A percentile compares a stretch with the other conserved stretches of the same genome.
Evolutionary conservation across 2,888 invertebrate species (phyloP).

Genomic region (Neuroscelio doddi): DNA sequence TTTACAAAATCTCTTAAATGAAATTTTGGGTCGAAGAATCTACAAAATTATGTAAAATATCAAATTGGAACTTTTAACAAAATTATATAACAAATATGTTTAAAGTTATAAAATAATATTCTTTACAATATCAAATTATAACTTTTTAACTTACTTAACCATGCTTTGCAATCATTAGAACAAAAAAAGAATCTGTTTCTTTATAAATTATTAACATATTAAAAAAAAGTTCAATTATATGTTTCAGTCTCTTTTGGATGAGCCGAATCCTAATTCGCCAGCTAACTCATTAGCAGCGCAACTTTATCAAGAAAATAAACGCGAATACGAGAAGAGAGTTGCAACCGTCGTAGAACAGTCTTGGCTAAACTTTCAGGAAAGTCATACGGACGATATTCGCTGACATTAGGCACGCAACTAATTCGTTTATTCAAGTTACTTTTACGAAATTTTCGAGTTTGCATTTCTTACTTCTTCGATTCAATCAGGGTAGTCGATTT

Average conservation of each 20-base stretch:
- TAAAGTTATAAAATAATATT: too few species aligned
- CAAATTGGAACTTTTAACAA: too few species aligned
- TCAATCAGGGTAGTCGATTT: too few species aligned
- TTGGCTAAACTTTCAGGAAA: conserved; percentile 74
- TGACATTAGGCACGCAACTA: conserved; percentile 61
- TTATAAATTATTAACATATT: conserved; percentile 34
- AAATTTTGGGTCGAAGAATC: too few species aligned
- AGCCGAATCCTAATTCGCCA: conserved; percentile 81
- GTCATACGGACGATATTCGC: conserved; percentile 68
- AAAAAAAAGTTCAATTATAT: conserved; percentile 33
- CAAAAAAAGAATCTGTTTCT: conserved; percentile 15
- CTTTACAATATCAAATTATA: too few species aligned
- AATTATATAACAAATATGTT: too few species aligned
- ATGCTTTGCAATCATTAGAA: too few species aligned
- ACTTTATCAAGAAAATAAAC: conserved; percentile 79
- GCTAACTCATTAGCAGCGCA: conserved; percentile 80
- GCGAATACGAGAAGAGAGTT: conserved; percentile 80
- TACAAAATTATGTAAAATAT: too few species aligned
- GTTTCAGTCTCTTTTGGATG: conserved; percentile 78
- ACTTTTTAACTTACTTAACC: too few species aligned
- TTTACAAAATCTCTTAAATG: too few species aligned
- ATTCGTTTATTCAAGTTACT: neutral
- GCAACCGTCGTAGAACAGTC: conserved; percentile 79
- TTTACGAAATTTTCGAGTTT: neutral
- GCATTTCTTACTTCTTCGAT: too few species aligned